Percentiles rank a stretch among this genome's conserved stretches.
Conservation (phyloP, 2,113 vertebrate genomes). For the Origma solitaria region DNA sequence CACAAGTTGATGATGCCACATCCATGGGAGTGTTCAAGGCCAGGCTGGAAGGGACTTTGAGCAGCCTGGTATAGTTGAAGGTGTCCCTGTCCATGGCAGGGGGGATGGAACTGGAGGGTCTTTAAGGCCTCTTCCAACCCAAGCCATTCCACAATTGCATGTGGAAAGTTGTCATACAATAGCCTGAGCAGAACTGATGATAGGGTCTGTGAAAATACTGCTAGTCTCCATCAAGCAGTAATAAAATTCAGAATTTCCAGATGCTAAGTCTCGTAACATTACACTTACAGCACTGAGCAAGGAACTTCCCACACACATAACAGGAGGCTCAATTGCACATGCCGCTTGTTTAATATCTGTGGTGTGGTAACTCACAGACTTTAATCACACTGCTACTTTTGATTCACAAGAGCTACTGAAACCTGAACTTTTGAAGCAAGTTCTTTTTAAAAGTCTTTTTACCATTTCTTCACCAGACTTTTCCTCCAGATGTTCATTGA, state of each 20-base stretch:
- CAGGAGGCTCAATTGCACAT: neutral
- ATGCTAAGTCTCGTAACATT: neutral
- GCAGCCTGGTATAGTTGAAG: neutral
- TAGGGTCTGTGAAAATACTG: neutral
- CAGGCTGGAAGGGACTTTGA: neutral
- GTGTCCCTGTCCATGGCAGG: neutral
- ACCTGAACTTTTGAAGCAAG: neutral
- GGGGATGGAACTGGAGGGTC: neutral
- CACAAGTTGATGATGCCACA: neutral
- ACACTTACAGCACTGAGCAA: neutral
- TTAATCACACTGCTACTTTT: neutral
- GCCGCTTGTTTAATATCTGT: neutral
- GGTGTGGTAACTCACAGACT: neutral
- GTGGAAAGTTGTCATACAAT: neutral
- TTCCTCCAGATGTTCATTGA: neutral
- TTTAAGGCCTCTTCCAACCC: neutral
- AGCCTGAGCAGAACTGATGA: neutral
- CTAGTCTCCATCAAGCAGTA: neutral
- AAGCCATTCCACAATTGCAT: fast-evolving
- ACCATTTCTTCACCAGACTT: neutral
- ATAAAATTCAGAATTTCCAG: neutral
- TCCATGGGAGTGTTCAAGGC: neutral
- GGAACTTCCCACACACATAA: neutral
- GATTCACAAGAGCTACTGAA: neutral
- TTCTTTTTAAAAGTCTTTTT: neutral